Evolutionary conservation across 2,113 vertebrate species (phyloP).

Genomic region (Australoheros scitulus): DNA sequence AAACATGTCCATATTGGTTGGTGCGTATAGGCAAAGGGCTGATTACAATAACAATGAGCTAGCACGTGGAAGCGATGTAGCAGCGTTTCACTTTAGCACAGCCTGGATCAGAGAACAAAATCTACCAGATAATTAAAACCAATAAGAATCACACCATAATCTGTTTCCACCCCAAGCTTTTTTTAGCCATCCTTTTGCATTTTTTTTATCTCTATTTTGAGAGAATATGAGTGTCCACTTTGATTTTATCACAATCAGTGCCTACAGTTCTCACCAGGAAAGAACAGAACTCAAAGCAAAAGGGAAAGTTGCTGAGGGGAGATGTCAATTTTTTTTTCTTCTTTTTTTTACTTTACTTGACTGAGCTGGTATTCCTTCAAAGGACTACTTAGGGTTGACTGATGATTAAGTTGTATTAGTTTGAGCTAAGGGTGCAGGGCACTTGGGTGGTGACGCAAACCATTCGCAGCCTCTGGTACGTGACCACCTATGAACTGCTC

Average conservation of each 20-base stretch:
- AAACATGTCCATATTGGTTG: slow-evolving; percentile 10
- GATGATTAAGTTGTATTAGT: slow-evolving; percentile 59
- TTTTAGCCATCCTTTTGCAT: neutral
- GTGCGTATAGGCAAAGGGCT: slow-evolving; percentile 28
- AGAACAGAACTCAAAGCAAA: slow-evolving; percentile 24
- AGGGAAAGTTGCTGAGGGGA: slow-evolving; percentile 2
- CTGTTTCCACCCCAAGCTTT: slow-evolving; percentile 15
- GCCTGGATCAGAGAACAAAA: neutral
- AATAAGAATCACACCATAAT: slow-evolving; percentile 41
- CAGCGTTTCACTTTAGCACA: slow-evolving; percentile 33
- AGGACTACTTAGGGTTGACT: slow-evolving; percentile 57
- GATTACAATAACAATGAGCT: slow-evolving; percentile 69
- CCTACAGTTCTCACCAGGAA: neutral
- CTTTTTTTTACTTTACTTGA: neutral
- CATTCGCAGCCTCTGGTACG: slow-evolving; percentile 70
- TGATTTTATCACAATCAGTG: slow-evolving; percentile 9
- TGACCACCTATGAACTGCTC: slow-evolving; percentile 58
- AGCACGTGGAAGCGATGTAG: slow-evolving; percentile 42
- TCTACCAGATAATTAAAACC: slow-evolving; percentile 46
- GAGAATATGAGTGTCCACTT: neutral
- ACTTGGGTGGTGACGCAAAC: slow-evolving; percentile 33
- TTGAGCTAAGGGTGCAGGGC: slow-evolving; percentile 9
- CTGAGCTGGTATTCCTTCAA: slow-evolving; percentile 31
- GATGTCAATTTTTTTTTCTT: slow-evolving; percentile 11
- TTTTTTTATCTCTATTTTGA: neutral